A percentile compares a stretch with the other conserved stretches of the same genome.
These are phyloP conservation scores for Muraenolepis orangiensis DNA, from an alignment of 2,797 vertebrate genomes.

Conservation along the genomic window DNA sequence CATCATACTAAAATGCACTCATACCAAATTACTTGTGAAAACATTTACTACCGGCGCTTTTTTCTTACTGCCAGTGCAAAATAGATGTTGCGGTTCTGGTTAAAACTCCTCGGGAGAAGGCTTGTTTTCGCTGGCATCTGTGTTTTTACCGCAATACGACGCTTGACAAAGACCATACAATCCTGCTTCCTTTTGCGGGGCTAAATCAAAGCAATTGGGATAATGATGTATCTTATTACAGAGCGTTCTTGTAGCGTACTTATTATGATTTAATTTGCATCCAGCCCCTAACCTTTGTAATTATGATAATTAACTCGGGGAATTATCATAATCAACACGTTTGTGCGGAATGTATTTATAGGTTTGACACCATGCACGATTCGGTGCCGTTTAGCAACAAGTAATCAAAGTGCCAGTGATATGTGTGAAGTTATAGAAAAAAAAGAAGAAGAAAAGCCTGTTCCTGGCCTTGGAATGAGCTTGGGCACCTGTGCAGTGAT, in stretches of 20 bases:
- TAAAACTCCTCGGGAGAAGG: conserved; percentile 48
- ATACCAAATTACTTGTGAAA: conserved; percentile 50
- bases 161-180: conserved; percentile 50
- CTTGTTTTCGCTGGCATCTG: conserved; percentile 46
- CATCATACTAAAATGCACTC: conserved; percentile 40
- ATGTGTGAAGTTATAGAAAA: not conserved
- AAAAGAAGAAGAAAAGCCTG: conserved; percentile 30
- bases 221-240: conserved; percentile 43
- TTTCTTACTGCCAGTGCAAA: conserved; percentile 52
- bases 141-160: conserved; percentile 11
- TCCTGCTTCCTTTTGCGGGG: conserved; percentile 44
- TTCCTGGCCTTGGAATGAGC: conserved; percentile 31
- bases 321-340: conserved; percentile 1
- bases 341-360: not conserved
- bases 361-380: not conserved
- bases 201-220: conserved; percentile 46
- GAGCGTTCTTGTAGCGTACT: conserved; percentile 47
- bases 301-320: conserved; percentile 24
- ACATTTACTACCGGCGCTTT: conserved; percentile 31
- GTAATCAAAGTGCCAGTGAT: not conserved
- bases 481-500: not conserved
- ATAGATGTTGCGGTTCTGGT: conserved; percentile 56
- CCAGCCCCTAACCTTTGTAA: conserved; percentile 46
- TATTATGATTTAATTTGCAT: conserved; percentile 41
- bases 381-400: not conserved